Evolutionary conservation across 1,140 invertebrate species (phyloP).

Genomic region (Drosophila obscura): DNA sequence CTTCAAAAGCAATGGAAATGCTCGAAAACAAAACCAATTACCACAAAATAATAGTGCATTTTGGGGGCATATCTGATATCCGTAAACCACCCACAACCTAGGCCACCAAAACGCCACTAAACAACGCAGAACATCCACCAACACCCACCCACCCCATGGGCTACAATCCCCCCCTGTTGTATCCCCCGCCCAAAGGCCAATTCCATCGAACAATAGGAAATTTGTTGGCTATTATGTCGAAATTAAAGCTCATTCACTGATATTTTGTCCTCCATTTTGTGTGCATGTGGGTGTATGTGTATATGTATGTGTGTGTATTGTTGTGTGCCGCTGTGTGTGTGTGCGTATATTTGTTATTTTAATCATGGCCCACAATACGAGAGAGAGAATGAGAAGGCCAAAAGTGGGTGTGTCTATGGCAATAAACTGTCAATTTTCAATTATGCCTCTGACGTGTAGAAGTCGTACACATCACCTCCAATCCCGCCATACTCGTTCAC

Average conservation of each 20-base stretch:
- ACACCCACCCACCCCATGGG: neutral
- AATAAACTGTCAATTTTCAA: slow-evolving; percentile 68
- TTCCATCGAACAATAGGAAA: slow-evolving; percentile 45
- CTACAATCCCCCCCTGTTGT: neutral
- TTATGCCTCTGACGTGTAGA: slow-evolving; percentile 51
- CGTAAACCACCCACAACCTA: slow-evolving; percentile 15
- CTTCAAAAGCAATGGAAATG: slow-evolving; percentile 24
- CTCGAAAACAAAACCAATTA: slow-evolving; percentile 58
- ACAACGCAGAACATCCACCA: neutral
- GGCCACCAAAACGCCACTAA: slow-evolving; percentile 2
- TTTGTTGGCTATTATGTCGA: slow-evolving; percentile 57
- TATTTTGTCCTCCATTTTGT: slow-evolving; percentile 20
- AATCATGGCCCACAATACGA: slow-evolving; percentile 56
- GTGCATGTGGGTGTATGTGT: slow-evolving; percentile 3
- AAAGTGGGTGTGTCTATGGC: slow-evolving; percentile 58
- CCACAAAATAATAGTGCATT: slow-evolving; percentile 50
- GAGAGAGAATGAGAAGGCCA: slow-evolving; percentile 10
- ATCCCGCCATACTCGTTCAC: neutral
- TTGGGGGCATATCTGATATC: slow-evolving; percentile 19
- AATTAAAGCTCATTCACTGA: slow-evolving; percentile 58
- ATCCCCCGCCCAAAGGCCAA: neutral
- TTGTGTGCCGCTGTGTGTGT: slow-evolving; percentile 8
- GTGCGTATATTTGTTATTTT: slow-evolving; percentile 40
- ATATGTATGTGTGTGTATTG: neutral
- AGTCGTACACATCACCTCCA: slow-evolving; percentile 25